phyloP scores from a whole-genome alignment of 37 sponge, comb jelly and placozoan species.

The Mnemiopsis leidyi region DNA sequence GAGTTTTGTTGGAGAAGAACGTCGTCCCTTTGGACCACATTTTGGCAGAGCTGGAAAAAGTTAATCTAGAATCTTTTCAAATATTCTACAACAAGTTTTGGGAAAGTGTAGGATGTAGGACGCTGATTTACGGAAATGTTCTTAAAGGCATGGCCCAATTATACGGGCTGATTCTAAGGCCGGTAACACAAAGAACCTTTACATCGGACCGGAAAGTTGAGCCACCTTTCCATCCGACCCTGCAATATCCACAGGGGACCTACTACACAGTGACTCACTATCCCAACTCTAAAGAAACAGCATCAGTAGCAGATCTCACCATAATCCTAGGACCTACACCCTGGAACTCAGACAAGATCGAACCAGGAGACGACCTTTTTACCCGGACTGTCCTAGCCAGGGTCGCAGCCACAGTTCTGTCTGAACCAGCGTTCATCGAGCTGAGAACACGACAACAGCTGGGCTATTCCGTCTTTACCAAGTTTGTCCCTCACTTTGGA shows the following conservation, averaged over 20 bases:
- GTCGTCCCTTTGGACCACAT: constrained; percentile 20
- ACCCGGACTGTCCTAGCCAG: constrained; percentile 12
- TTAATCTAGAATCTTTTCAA: background rate
- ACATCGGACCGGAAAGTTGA: background rate
- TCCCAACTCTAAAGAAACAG: constrained; percentile 42
- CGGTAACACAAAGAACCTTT: background rate
- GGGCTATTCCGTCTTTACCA: constrained; percentile 21
- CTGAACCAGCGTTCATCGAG: constrained; percentile 11
- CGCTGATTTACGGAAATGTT: constrained; percentile 34
- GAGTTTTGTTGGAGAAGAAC: constrained; percentile 56
- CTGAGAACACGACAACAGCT: constrained; percentile 37
- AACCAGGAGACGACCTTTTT: background rate
- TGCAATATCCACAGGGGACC: constrained; percentile 41
- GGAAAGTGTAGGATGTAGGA: background rate
- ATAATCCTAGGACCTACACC: constrained; percentile 46
- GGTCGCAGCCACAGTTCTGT: background rate
- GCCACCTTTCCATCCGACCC: constrained; percentile 56
- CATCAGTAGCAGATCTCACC: constrained; percentile 43
- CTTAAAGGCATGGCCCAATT: background rate
- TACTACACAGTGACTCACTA: constrained; percentile 21
- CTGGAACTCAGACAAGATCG: background rate
- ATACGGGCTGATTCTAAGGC: background rate
- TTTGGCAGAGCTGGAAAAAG: background rate
- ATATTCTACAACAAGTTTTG: background rate
- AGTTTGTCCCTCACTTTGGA: constrained; percentile 15